These are phyloP conservation scores for Actinernus sp. DNA, from an alignment of 92 coral and sea anemone species.

Conservation along the genomic window DNA sequence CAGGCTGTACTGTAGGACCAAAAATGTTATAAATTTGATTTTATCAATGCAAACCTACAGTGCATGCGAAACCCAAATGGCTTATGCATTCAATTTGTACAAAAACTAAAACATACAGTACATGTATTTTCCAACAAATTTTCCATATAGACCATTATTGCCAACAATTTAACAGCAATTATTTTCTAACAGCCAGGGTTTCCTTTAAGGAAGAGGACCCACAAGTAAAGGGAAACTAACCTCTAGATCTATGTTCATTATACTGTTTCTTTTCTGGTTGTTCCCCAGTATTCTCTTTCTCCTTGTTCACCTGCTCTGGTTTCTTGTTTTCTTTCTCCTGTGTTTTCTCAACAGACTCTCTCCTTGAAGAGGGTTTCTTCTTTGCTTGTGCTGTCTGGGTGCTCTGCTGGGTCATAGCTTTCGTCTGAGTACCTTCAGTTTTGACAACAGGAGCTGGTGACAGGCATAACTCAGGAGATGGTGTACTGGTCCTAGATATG, in stretches of 20 bases:
- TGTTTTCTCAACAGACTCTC: conserved; percentile 77
- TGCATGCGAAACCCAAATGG: too few relatives aligned
- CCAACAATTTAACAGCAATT: too few relatives aligned
- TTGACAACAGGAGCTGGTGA: conserved; percentile 29
- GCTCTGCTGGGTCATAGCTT: conserved; percentile 69
- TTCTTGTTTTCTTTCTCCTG: conserved; percentile 52
- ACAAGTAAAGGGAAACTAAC: neutral
- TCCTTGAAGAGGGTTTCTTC: conserved; percentile 86
- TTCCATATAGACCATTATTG: too few relatives aligned
- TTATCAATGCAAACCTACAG: too few relatives aligned
- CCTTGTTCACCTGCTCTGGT: conserved; percentile 50
- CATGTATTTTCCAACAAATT: too few relatives aligned
- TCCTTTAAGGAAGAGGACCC: too few relatives aligned
- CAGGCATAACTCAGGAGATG: conserved; percentile 80
- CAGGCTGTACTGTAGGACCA: too few relatives aligned
- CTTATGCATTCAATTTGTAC: too few relatives aligned
- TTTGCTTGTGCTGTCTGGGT: conserved; percentile 79
- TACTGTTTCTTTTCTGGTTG: conserved; percentile 27
- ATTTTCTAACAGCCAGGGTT: too few relatives aligned
- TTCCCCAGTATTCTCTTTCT: neutral
- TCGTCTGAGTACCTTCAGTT: conserved; percentile 71
- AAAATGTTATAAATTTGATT: too few relatives aligned
- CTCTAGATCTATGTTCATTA: conserved; percentile 35
- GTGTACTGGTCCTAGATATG: conserved; percentile 77
- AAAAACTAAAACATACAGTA: too few relatives aligned